Conservation (phyloP, 2,888 invertebrate genomes). For the Xanthorhoe spadicearia region DNA sequence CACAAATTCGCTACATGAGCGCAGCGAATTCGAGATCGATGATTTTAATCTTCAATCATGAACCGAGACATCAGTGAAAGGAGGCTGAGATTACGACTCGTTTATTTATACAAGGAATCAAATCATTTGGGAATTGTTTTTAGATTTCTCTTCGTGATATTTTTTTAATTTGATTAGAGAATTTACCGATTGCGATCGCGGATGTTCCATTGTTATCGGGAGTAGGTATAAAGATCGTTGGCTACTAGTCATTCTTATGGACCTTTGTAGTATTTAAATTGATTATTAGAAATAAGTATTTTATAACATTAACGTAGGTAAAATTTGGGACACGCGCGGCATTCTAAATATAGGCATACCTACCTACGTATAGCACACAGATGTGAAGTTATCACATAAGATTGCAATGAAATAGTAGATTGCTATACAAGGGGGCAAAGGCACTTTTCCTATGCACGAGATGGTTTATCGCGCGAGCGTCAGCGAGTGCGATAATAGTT, state of each 20-base stretch:
- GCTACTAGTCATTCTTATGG: background rate
- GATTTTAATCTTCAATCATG: slow-evolving; percentile 77
- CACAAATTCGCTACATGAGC: background rate
- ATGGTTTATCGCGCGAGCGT: too few relatives aligned
- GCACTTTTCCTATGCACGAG: too few relatives aligned
- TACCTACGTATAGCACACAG: background rate
- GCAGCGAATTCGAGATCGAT: slow-evolving; percentile 62
- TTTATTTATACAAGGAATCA: slow-evolving; percentile 69
- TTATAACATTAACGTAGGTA: too few relatives aligned
- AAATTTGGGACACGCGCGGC: background rate
- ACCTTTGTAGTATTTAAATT: background rate
- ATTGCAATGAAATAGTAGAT: too few relatives aligned
- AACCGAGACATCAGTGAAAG: slow-evolving; percentile 81
- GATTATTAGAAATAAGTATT: background rate
- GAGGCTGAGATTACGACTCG: slow-evolving; percentile 44
- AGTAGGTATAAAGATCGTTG: slow-evolving; percentile 23
- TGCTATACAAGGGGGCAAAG: too few relatives aligned
- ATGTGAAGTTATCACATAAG: background rate
- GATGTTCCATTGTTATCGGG: background rate
- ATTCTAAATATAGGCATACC: background rate
- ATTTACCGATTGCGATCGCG: slow-evolving; percentile 55
- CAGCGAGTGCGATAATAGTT: too few relatives aligned
- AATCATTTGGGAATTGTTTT: slow-evolving; percentile 71
- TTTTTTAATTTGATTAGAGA: slow-evolving; percentile 63
- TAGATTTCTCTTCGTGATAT: slow-evolving; percentile 68